These are phyloP conservation scores for Sitta europaea DNA, from an alignment of 2,113 vertebrate species.

Conservation along the genomic window DNA sequence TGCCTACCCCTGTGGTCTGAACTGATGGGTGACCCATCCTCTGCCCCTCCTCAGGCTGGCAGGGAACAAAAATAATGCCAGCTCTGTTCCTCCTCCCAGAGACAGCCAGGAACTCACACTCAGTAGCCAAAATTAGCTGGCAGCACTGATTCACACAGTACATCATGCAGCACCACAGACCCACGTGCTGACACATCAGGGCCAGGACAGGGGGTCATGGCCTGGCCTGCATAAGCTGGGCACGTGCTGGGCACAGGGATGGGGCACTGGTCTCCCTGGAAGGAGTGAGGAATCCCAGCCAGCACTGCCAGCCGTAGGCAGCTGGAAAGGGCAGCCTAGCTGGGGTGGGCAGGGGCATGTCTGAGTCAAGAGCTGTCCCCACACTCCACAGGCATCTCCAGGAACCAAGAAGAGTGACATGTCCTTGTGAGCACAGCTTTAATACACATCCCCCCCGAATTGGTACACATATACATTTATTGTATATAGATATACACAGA, in stretches of 20 bases:
- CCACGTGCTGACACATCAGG: background rate
- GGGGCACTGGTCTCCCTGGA: background rate
- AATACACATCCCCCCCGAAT: background rate
- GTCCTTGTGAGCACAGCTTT: background rate
- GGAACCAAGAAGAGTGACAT: background rate
- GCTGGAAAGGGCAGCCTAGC: background rate
- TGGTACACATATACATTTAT: background rate
- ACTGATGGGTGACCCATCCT: background rate
- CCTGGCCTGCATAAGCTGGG: background rate
- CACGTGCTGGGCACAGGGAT: background rate
- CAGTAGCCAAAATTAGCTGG: conserved; percentile 10
- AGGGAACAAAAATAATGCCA: background rate
- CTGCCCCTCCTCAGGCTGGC: accelerated
- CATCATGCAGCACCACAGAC: background rate
- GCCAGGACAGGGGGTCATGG: background rate
- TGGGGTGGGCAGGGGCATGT: background rate
- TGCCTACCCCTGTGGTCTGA: accelerated
- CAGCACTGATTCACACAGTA: background rate
- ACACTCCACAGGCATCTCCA: accelerated
- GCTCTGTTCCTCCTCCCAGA: background rate
- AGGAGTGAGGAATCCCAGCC: background rate
- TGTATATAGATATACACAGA: conserved; percentile 23
- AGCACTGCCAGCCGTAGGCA: background rate
- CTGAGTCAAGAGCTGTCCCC: background rate
- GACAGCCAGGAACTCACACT: background rate